These are phyloP conservation scores for Neoitamus cyanurus DNA, from an alignment of 2,888 invertebrate species.

Conservation along the genomic window DNA sequence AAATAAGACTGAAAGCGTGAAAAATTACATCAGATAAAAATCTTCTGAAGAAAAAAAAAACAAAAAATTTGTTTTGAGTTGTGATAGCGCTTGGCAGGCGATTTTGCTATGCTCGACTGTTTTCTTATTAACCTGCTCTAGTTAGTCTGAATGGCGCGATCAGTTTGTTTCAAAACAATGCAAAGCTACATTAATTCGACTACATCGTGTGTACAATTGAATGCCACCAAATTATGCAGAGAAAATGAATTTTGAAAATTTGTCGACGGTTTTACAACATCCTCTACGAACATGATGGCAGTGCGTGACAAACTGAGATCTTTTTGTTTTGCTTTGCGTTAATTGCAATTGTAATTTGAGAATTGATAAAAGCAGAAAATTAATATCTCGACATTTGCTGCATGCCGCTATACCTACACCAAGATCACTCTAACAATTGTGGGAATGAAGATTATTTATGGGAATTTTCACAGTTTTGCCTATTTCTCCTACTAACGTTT, in stretches of 20 bases:
- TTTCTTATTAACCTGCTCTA: background rate
- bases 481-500: no score
- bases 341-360: background rate
- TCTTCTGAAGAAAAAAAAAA: background rate
- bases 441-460: no score
- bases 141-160: background rate
- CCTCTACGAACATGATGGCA: background rate
- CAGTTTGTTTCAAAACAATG: background rate
- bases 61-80: background rate
- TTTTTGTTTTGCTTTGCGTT: background rate
- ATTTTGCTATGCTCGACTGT: background rate
- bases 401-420: no score
- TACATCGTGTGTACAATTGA: background rate
- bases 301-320: background rate
- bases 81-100: background rate
- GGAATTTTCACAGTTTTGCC: no score
- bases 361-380: background rate
- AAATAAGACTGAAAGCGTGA: slow-evolving; percentile 27
- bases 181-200: background rate
- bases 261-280: background rate
- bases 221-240: background rate
- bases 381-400: no score
- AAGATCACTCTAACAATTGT: no score
- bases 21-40: slow-evolving; percentile 35
- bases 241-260: background rate